These are phyloP conservation scores for Drosophila aff. DNA, from an alignment of 1,140 invertebrate genomes.

Conservation along the genomic window DNA sequence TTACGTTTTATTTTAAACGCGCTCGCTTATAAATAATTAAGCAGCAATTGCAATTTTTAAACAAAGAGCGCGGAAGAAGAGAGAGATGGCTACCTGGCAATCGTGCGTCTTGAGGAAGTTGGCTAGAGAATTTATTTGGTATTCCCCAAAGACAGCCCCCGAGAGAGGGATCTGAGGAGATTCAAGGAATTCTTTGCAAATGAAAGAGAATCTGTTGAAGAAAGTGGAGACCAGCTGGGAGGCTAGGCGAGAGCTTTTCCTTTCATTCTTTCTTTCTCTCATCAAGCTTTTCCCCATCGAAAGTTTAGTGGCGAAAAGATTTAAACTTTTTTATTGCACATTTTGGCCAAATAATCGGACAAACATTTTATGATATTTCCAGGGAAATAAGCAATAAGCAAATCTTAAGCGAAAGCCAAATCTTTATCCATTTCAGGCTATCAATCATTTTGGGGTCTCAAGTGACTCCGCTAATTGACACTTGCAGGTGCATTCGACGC, in stretches of 20 bases:
- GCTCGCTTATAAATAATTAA: constrained; percentile 45
- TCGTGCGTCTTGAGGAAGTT: constrained; percentile 39
- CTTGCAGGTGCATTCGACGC: background rate
- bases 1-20: constrained; percentile 62
- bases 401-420: background rate
- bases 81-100: background rate
- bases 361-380: background rate
- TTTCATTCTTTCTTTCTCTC: background rate
- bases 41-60: constrained; percentile 39
- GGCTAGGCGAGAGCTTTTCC: constrained; percentile 4
- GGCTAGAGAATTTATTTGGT: constrained; percentile 38
- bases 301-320: background rate
- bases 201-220: constrained; percentile 6
- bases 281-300: constrained; percentile 5
- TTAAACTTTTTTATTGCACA: background rate
- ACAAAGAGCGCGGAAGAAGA: constrained; percentile 31
- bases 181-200: background rate
- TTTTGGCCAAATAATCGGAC: constrained; percentile 5
- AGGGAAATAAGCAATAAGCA: background rate
- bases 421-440: background rate
- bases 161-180: constrained; percentile 2
- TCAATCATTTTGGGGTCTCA: background rate
- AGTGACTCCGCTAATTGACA: constrained; percentile 21
- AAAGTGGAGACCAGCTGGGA: constrained; percentile 11
- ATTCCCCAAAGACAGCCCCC: constrained; percentile 29